A percentile compares a stretch with the other conserved stretches of the same genome.
phyloP scores from a whole-genome alignment of 2,113 vertebrate species.

The Eulemur rufifrons region DNA sequence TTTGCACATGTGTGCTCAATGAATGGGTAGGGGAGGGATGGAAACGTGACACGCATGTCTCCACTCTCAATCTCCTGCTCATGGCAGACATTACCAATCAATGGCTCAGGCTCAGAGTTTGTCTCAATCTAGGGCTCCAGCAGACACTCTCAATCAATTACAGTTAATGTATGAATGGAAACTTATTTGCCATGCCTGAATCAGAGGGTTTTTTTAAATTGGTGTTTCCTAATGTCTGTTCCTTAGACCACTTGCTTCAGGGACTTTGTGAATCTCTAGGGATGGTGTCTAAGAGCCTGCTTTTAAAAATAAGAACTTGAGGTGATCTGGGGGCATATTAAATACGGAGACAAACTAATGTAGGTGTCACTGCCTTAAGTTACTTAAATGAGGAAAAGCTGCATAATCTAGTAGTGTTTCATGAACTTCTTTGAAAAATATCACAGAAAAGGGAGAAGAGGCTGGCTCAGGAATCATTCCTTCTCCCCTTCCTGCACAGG shows the following conservation, averaged over 20 bases:
- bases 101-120: background rate
- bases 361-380: background rate
- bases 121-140: background rate
- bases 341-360: background rate
- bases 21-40: background rate
- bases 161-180: background rate
- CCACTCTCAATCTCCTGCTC: background rate
- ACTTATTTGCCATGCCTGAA: background rate
- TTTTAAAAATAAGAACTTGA: slow-evolving; percentile 31
- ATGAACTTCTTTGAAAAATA: background rate
- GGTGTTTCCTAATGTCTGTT: background rate
- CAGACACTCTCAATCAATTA: background rate
- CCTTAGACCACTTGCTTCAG: background rate
- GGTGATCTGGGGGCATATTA: background rate
- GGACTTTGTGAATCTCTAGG: background rate
- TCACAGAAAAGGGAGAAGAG: background rate
- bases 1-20: background rate
- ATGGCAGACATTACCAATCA: slow-evolving; percentile 31
- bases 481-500: too few species aligned
- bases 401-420: background rate
- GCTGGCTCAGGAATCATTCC: background rate
- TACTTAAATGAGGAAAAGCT: background rate
- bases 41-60: fast-evolving
- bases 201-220: background rate
- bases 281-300: background rate